phyloP scores from a whole-genome alignment of 1,140 invertebrate genomes.

The Papilio polytes region DNA sequence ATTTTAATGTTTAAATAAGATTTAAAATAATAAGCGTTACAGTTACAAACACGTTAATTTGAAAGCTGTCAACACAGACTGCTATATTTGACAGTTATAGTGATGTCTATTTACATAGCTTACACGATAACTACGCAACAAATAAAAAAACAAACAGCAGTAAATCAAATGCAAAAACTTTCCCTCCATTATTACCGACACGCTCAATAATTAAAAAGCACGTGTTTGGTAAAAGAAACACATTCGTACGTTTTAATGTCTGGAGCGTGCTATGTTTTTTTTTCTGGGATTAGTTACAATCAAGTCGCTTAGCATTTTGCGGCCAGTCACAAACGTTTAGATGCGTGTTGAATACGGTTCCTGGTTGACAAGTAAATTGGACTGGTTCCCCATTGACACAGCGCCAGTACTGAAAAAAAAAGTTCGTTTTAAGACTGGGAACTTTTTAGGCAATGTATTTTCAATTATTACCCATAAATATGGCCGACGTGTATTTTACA shows the following conservation, averaged over 20 bases:
- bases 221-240: constrained; percentile 16
- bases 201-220: constrained; percentile 31
- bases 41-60: not conserved
- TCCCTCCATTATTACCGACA: constrained; percentile 23
- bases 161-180: constrained; percentile 28
- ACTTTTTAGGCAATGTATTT: not conserved
- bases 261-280: constrained; percentile 28
- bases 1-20: too few species aligned
- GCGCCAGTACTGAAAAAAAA: constrained; percentile 89
- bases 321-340: constrained; percentile 92
- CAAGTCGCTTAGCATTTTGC: constrained; percentile 86
- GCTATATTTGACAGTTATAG: not conserved
- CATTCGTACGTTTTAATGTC: constrained; percentile 23
- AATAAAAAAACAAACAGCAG: constrained; percentile 15
- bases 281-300: constrained; percentile 74
- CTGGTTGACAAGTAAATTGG: constrained; percentile 88
- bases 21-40: not conserved
- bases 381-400: constrained; percentile 90
- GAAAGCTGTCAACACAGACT: constrained; percentile 1
- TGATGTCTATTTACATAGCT: constrained; percentile 17
- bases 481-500: too few species aligned
- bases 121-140: not conserved
- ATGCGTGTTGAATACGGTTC: constrained; percentile 89
- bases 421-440: not conserved
- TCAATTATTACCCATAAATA: not conserved